Conservation (phyloP, 37 sponge, comb jelly and placozoan genomes). For the Spongia lamella region DNA sequence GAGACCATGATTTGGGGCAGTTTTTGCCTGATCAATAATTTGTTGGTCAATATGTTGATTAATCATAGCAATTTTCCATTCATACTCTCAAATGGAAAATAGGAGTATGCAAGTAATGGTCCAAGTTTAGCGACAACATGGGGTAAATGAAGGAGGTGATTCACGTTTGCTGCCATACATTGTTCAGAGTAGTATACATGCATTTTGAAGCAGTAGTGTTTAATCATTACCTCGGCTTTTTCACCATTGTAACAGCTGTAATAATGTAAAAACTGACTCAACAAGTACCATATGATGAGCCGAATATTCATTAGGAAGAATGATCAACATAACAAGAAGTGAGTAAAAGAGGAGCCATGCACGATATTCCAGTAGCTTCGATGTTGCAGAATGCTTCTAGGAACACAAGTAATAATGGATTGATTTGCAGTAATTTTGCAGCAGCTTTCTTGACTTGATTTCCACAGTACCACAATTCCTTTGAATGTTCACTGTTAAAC, state of each 20-base stretch:
- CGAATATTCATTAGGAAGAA: conserved; percentile 4
- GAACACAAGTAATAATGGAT: too few relatives aligned
- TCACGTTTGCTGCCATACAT: conserved; percentile 18
- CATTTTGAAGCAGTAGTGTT: background rate
- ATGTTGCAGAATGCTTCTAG: too few relatives aligned
- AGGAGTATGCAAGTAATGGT: conserved; percentile 22
- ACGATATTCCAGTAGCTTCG: background rate
- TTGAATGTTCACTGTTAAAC: too few relatives aligned
- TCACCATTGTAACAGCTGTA: background rate
- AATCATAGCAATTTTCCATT: conserved; percentile 19
- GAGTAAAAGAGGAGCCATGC: conserved; percentile 3
- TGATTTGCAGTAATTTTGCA: too few relatives aligned
- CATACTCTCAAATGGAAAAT: conserved; percentile 31
- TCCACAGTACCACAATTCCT: too few relatives aligned
- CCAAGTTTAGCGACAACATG: conserved; percentile 9
- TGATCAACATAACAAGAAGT: conserved; percentile 1
- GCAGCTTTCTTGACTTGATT: too few relatives aligned
- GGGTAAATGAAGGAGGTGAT: conserved; percentile 6
- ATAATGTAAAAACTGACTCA: background rate
- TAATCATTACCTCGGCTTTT: background rate
- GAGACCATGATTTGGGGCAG: too few relatives aligned
- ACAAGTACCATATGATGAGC: conserved; percentile 3
- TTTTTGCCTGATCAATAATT: too few relatives aligned
- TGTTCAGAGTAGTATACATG: background rate
- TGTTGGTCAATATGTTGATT: conserved; percentile 12